Percentiles rank a stretch among this genome's conserved stretches.
Evolutionary conservation across 2,797 vertebrate species (phyloP).

Genomic region (Macroramphosus scolopax): DNA sequence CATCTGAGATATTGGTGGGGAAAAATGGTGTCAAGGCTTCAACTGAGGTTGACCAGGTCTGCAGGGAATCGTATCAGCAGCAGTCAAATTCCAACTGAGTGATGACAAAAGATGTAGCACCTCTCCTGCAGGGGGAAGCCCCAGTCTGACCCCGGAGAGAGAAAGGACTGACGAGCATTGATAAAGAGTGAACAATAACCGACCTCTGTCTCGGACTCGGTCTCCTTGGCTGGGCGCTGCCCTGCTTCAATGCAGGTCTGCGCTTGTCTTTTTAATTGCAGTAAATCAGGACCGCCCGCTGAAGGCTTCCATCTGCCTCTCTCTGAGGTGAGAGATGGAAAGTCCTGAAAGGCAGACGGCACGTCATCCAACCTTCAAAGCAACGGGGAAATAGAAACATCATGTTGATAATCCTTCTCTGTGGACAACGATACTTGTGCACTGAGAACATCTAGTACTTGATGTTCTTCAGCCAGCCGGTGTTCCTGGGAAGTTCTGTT

Average conservation of each 20-base stretch:
- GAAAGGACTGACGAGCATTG: conserved; percentile 26
- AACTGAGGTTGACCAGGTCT: conserved; percentile 21
- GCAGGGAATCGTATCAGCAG: conserved; percentile 43
- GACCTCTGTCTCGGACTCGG: no score
- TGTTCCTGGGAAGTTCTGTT: no score
- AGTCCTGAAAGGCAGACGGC: conserved; percentile 10
- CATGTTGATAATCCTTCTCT: no score
- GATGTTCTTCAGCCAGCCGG: no score
- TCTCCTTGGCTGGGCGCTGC: no score
- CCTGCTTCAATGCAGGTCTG: no score
- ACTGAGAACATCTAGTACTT: no score
- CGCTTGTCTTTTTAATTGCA: conserved; percentile 64
- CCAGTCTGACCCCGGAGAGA: conserved; percentile 19
- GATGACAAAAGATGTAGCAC: conserved; percentile 12
- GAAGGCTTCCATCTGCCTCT: conserved; percentile 59
- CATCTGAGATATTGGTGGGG: conserved; percentile 35
- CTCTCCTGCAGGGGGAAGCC: conserved; percentile 19
- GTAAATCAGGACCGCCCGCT: conserved; percentile 53
- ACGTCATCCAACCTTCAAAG: conserved; percentile 2
- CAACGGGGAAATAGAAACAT: conserved; percentile 14
- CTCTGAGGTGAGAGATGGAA: conserved; percentile 47
- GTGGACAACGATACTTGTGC: no score
- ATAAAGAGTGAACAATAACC: conserved; percentile 34
- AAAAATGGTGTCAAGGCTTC: conserved; percentile 35
- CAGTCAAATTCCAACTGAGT: conserved; percentile 34